Base-by-base conservation (phyloP, 2,113 vertebrate species). In the Anolis sagrei region DNA sequence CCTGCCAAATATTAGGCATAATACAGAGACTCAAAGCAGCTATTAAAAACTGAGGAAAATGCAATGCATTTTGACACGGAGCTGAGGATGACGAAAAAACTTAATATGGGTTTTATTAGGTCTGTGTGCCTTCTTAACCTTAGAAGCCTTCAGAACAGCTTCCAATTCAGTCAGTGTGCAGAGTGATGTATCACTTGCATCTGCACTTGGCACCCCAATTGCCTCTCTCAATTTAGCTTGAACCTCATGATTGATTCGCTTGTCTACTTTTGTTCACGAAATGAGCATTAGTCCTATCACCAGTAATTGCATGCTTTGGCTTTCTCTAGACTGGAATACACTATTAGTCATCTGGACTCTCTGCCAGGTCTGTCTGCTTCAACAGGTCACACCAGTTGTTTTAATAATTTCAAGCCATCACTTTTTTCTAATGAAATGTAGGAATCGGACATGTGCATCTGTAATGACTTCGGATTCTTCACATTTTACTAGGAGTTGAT, bases 171-270 rank as follows among this genome's bases (percentile, higher is more conserved):
- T 74, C 73, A 74, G 39, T 25, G 23, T 49, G 32, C 64, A 86
- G 39, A 74, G 39, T 80, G 77, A 86, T 80, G 54, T 51, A 86
- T 86, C 39, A 32, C 48, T 83, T 83, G 82, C 36, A 48, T 75
- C 72, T 29, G 64, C 18, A 44, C 82, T 80, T 62, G 44, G 70
- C 84, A 86, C 49, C 54, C 61, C 61, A 79, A 74, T 86, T 80
- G 69, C 58, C 68, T 86, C 69, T 80, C 44, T 62, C 77, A 75
- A 66, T 86, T 86, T 80, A 80, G 54, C 58, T 49, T 86, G 77
- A 54, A 86, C 23, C 32, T 72, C 44, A 74, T 86, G 84, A 86
- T 80, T 86, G 68, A 86, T 86, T 80, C 64, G 29, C 77, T 86
- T 86, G 77, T 86, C 84, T 29, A 9, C 69, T 86, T 74, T 80